Base-by-base conservation (phyloP, 2,797 vertebrate genomes). In the Rhyacichthys aspro region DNA sequence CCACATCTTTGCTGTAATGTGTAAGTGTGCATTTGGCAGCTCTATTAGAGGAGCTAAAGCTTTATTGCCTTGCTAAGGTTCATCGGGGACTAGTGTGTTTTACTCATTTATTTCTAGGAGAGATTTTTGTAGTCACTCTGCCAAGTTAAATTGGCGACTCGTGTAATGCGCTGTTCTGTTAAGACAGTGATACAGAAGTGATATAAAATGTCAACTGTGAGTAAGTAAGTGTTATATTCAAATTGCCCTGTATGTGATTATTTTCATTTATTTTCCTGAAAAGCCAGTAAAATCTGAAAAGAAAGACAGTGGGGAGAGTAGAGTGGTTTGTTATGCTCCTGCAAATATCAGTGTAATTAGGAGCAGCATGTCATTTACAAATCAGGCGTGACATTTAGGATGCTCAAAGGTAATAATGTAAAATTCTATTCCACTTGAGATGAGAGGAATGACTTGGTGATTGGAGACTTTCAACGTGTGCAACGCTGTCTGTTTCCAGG, bases 381-480 rank as follows among this genome's bases (percentile, higher is more conserved):
- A 90, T 90, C 85, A 87, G 60, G 54, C 60, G 55, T 90, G 89
- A 89, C 86, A 88, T 90, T 91, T 90, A 70, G 78, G 70, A 81
- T 72, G 65, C 78, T 75, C 70, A 56, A 39, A 60, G 79, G 81
- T 79, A 76, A 78, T 82, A 79, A 82, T 67, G 68, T 44, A 76
- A 76, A 78, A 74, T 72, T 76, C 54, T 68, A 66, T 88, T 88
- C 78, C 79, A 77, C 49, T 79, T 78, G 82, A 79, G 75, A 79
- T n/a, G n/a, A n/a, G n/a, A n/a, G n/a, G n/a, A n/a, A n/a, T n/a
- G n/a, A n/a, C n/a, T n/a, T n/a, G n/a, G n/a, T 79, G 57, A 84
- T 84, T 82, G 76, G 68, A 82, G 76, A 73, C 78, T 59, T 44
- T 19, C 42, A 62, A 54, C 53, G 32, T 67, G 59, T 49, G 58